Conservation (phyloP, 2,888 invertebrate genomes). For the Lagria hirta region DNA sequence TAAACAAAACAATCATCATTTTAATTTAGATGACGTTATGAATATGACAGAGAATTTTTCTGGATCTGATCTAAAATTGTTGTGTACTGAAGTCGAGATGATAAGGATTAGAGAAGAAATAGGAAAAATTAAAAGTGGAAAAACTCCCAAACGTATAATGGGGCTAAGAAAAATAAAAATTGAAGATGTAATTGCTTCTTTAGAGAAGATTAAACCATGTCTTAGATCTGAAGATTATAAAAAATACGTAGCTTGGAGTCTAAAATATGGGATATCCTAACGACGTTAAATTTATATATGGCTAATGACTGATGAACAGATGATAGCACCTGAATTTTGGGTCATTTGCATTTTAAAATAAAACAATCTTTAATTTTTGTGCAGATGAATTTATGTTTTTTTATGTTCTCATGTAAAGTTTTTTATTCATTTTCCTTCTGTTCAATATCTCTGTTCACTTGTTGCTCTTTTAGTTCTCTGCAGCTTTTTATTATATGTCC, state of each 20-base stretch:
- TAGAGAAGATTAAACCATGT: slow-evolving; percentile 62
- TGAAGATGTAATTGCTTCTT: slow-evolving; percentile 57
- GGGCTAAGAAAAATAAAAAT: slow-evolving; percentile 38
- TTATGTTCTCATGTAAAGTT: no score
- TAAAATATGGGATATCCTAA: slow-evolving; percentile 57
- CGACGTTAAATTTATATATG: no score
- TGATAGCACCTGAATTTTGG: no score
- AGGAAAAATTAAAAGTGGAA: slow-evolving; percentile 28
- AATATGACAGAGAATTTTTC: slow-evolving; percentile 74
- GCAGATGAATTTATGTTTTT: no score
- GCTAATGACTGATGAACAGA: no score
- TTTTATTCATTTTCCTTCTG: no score
- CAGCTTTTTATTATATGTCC: no score
- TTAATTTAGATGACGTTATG: slow-evolving; percentile 49
- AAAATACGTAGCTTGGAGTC: slow-evolving; percentile 67
- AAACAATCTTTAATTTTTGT: no score
- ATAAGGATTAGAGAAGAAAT: slow-evolving; percentile 63
- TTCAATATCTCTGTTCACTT: no score
- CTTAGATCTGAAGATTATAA: slow-evolving; percentile 57
- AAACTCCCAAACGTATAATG: slow-evolving; percentile 12
- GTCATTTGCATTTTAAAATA: no score
- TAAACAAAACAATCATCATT: slow-evolving; percentile 37
- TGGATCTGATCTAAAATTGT: slow-evolving; percentile 82
- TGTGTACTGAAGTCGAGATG: slow-evolving; percentile 91
- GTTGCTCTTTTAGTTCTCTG: no score